Evolutionary conservation across 2,797 vertebrate genomes (phyloP), one percentile per base, ranked within the genome.

Genomic region (Chromis chromis): DNA sequence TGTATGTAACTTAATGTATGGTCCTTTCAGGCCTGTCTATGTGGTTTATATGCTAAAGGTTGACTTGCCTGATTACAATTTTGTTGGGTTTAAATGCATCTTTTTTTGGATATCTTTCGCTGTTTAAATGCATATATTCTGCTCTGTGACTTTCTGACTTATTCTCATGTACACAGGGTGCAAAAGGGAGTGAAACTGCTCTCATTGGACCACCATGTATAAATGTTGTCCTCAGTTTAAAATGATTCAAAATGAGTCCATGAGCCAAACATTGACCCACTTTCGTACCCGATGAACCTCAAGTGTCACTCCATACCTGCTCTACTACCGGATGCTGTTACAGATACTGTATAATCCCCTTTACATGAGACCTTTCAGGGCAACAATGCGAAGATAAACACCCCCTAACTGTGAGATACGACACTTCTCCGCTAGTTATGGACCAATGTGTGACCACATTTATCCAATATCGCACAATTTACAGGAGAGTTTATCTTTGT

Each of bases 291-390:
- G 21, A 17, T 49, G 56, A 74, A 64, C 58, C 40, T 55, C 55
- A 46, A 55, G 50, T 48, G 55, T 69, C 70, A 66, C 63, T 74
- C 25, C 46, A 64, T 60, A 76, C 61, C 81, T 62, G 40, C 74
- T 66, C 22, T 46, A 75, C 65, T 64, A 56, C 56, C 4, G 24
- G 76, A 61, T 71, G 68, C 62, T 71, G 80, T 81, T 68, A 84
- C 33, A 58, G 81, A 84, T 74, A 76, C 78, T 64, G 22, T 48
- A 66, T 66, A 82, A 85, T 82, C 70, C 28, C 31, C 39, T 69
- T 68, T 61, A 73, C 53, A 44, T 24, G 25, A 27, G 53, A 67
- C 36, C n/a, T 22, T 54, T 76, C 65, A 66, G 46, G 22, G 16
- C 46, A 57, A 73, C 61, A 62, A 60, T 53, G 22, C 1, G 4